Percentiles rank a stretch among this genome's conserved stretches.
Conservation (phyloP, 2,888 invertebrate species). For the Drosophila robusta region DNA sequence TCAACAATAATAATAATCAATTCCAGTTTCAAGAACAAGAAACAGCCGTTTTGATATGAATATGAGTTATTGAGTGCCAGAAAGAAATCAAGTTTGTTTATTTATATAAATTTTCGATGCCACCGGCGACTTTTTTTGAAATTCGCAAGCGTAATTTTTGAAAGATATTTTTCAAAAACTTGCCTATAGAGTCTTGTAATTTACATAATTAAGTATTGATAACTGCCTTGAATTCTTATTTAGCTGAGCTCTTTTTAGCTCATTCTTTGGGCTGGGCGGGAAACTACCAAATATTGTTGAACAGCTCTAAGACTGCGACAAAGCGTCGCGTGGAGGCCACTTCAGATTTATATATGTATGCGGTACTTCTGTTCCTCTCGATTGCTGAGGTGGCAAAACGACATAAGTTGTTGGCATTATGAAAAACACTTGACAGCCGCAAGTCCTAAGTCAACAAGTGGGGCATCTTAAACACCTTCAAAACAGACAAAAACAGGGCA, state of each 20-base stretch:
- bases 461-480: slow-evolving; percentile 18
- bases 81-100: too few species aligned
- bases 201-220: slow-evolving; percentile 3
- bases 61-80: neutral
- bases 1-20: neutral
- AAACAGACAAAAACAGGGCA: slow-evolving; percentile 29
- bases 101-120: too few species aligned
- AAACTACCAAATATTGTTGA: slow-evolving; percentile 6
- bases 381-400: slow-evolving; percentile 50
- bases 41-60: too few species aligned
- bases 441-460: slow-evolving; percentile 67
- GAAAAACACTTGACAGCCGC: slow-evolving; percentile 42
- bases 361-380: slow-evolving; percentile 9
- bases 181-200: too few species aligned
- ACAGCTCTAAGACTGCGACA: neutral
- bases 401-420: slow-evolving; percentile 61
- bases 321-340: slow-evolving; percentile 11
- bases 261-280: slow-evolving; percentile 3
- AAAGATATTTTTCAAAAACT: too few species aligned
- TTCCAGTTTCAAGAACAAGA: neutral
- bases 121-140: neutral
- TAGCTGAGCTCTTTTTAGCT: slow-evolving; percentile 9
- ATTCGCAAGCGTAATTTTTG: neutral
- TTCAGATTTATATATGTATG: slow-evolving; percentile 30
- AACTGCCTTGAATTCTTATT: slow-evolving; percentile 5